Evolutionary conservation across 2,888 invertebrate genomes (phyloP).

Genomic region (Chalcis sispes): DNA sequence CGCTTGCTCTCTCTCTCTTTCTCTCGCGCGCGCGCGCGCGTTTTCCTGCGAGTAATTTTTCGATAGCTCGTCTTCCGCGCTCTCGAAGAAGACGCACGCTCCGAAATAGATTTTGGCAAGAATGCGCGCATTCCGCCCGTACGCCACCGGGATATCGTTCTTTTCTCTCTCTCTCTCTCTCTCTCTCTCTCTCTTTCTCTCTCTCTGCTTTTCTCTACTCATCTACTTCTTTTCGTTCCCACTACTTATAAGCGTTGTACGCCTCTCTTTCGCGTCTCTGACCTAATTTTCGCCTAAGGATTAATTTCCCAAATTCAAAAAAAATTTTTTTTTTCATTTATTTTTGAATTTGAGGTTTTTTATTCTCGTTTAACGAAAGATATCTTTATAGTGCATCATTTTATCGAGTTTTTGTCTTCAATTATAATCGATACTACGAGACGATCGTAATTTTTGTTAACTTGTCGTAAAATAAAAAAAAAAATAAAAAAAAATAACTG

Average conservation of each 20-base stretch:
- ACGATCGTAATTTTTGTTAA: too few species aligned
- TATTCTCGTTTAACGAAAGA: too few species aligned
- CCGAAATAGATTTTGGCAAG: conserved; percentile 58
- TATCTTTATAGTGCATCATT: too few species aligned
- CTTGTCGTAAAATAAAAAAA: too few species aligned
- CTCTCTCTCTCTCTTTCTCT: not conserved
- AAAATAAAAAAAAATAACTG: too few species aligned
- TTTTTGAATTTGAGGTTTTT: not conserved
- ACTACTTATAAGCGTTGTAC: not conserved
- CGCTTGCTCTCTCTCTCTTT: not conserved
- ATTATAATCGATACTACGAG: too few species aligned
- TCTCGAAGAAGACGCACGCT: not conserved
- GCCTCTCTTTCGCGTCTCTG: conserved; percentile 29
- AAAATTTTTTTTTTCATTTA: too few species aligned
- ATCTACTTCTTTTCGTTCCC: not conserved
- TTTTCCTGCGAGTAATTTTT: not conserved
- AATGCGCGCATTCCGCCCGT: conserved; percentile 46
- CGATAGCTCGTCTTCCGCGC: not conserved
- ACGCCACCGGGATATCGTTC: not conserved
- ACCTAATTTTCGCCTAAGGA: conserved; percentile 34
- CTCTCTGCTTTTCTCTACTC: not conserved
- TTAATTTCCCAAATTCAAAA: conserved; percentile 35
- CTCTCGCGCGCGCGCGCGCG: not conserved
- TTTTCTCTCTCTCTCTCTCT: not conserved
- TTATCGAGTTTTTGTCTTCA: too few species aligned